Evolutionary conservation across 2,888 invertebrate species (phyloP), one percentile per base, ranked within the genome.

Genomic region (Pocota personata): DNA sequence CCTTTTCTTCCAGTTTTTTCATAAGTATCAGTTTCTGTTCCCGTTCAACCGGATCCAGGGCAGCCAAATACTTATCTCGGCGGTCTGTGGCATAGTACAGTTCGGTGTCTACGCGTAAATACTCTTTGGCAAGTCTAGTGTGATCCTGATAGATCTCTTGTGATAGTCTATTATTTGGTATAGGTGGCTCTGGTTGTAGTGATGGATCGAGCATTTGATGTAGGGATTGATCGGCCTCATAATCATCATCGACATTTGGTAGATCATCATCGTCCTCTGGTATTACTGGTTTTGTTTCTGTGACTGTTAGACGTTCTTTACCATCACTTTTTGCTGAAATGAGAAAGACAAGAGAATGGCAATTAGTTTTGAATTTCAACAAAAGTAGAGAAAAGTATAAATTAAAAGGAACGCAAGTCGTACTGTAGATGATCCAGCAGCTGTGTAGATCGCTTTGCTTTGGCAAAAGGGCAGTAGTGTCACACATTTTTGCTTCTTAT

Each of bases 91-190:
- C 93, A 89, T 96, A 95, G 40, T 96, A 96, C 83, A 97, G 94
- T 93, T 98, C 97, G 40, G 97, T 97, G 93, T 97, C 97, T 88
- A 97, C 96, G 92, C 96, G 96, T 77, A 98, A 94, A 93, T 97
- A 98, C 92, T 98, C 97, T 92, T 97, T 95, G 76, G 97, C 97
- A 88, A 98, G 93, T 93, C 97, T 94, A 90, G 96, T 97, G 91
- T 98, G 98, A 89, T 98, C 97, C 88, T 97, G 95, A 91, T 96
- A 98, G 89, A 98, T 96, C 88, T 95, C 94, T 91, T 96, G 94
- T 67, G 98, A 98, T 91, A 96, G 95, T 16, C 95, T 95, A 90
- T 95, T 95, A 89, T 93, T 94, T 88, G 95, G 94, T 93, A 97
- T 96, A 14, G 98, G 98, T 43, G 96, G 95, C 88, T 96, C 95